A percentile compares a stretch with the other conserved stretches of the same genome.
Evolutionary conservation across 2,888 invertebrate species (phyloP).

Genomic region (Plemyria rubiginata): DNA sequence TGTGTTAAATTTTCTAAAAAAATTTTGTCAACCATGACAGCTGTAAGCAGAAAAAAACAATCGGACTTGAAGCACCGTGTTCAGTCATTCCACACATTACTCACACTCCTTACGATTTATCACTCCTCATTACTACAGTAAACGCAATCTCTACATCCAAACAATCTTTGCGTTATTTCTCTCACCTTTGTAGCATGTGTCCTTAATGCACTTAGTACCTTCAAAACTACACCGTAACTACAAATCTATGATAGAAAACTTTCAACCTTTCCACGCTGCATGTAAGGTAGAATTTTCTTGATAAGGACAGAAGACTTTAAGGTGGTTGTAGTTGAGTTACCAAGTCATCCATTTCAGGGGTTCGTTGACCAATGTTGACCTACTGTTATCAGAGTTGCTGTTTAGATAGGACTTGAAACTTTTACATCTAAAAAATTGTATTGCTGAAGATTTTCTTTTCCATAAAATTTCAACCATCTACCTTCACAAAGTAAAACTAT

Average conservation of each 20-base stretch:
- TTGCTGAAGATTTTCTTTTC: too few relatives aligned
- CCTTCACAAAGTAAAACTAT: too few relatives aligned
- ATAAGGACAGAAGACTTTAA: neutral
- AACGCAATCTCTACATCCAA: constrained; percentile 53
- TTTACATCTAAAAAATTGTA: neutral
- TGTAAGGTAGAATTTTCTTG: constrained; percentile 11
- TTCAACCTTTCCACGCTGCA: rapidly evolving
- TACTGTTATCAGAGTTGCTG: constrained; percentile 51
- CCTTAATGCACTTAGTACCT: constrained; percentile 53
- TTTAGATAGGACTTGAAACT: constrained; percentile 43
- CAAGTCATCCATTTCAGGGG: constrained; percentile 59
- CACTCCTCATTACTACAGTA: constrained; percentile 60
- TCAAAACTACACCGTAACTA: constrained; percentile 29
- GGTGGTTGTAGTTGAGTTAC: constrained; percentile 49
- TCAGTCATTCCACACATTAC: constrained; percentile 36
- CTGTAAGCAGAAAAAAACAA: too few relatives aligned
- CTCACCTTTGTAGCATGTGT: constrained; percentile 74
- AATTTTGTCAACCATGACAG: too few relatives aligned
- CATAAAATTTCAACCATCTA: too few relatives aligned
- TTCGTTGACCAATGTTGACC: constrained; percentile 58
- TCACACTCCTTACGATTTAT: constrained; percentile 55
- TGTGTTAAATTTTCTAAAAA: too few relatives aligned
- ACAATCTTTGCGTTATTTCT: constrained; percentile 63
- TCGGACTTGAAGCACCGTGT: too few relatives aligned
- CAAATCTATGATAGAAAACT: neutral